Evolutionary conservation across 2,888 invertebrate genomes (phyloP).

Genomic region (Rhimphoctona megacephalus): DNA sequence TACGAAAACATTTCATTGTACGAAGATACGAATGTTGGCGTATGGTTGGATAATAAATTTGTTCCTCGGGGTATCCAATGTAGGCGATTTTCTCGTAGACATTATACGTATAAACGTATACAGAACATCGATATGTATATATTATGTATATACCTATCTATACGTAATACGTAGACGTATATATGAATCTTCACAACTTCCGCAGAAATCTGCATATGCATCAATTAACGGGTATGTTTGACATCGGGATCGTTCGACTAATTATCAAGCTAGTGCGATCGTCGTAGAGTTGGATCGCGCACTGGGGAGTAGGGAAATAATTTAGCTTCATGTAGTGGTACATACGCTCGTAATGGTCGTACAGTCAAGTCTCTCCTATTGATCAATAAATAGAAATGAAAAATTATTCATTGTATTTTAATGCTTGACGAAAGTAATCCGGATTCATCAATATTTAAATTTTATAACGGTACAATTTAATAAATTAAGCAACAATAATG

Average conservation of each 20-base stretch:
- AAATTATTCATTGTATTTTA: not conserved
- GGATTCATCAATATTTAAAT: not conserved
- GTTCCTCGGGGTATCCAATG: constrained; percentile 26
- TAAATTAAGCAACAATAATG: not conserved
- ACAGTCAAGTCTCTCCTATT: constrained; percentile 16
- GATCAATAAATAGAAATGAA: not conserved
- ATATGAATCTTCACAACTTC: constrained; percentile 12
- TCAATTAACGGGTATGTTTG: constrained; percentile 60
- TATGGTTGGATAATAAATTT: constrained; percentile 8
- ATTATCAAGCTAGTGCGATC: constrained; percentile 56
- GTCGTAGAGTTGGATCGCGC: constrained; percentile 43
- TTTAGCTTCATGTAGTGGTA: constrained; percentile 31
- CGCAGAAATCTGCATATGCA: constrained; percentile 55
- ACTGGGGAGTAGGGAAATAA: constrained; percentile 47
- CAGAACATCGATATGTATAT: not conserved
- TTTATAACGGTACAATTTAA: not conserved
- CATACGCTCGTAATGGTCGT: not conserved
- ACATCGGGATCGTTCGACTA: constrained; percentile 57
- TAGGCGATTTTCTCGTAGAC: constrained; percentile 9
- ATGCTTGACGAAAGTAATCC: not conserved
- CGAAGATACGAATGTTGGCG: not conserved
- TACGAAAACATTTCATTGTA: not conserved
- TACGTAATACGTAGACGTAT: not conserved
- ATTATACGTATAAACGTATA: not conserved
- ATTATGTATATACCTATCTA: constrained; percentile 1